Evolutionary conservation across 2,113 vertebrate species (phyloP), one percentile per base, ranked within the genome.

Genomic region (Anolis sagrei): DNA sequence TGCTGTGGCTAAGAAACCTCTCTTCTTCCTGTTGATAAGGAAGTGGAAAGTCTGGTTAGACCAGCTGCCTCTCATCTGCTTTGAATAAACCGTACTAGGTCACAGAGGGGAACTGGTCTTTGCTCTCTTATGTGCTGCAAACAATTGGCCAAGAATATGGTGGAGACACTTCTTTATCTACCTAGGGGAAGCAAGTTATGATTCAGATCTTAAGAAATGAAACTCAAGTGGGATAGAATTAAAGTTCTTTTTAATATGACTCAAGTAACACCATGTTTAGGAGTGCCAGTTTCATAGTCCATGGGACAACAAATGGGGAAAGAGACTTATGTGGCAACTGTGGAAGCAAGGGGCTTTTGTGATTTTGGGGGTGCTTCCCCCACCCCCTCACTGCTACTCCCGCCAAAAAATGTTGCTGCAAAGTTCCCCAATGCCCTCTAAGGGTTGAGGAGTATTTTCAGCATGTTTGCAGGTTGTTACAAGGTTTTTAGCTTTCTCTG

Each of bases 101-200:
- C 54, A 64, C 7, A 61, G 76, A 13, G 49, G 44, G 81, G 81
- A 88, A 85, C 1, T 0, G 66, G 48, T 54, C 76, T 90, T 87
- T 68, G 21, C 32, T 44, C 62, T 68, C 89, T 88, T 7, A 0
- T 90, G 83, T 88, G 39, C 76, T 61, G 51, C 88, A 39, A 93
- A 64, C 25, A 64, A 81, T 76, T 89, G 89, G 61, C 0, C 0
- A 84, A n/a, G 8, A 16, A 48, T 64, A 76, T 32, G 39, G 62
- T 29, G 29, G 64, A 68, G 64, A 34, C 32, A 19, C 36, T 34
- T 36, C 36, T 19, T 19, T 82, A 51, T 61, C 23, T 6, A 16
- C n/a, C 74, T 76, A 10, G 18, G 76, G 51, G 86, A 87, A 89
- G 54, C 29, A 51, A 81, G 88, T 51, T 88, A 90, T 58, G 61